Percentiles rank a stretch among this genome's conserved stretches.
These are phyloP conservation scores for Anableps anableps DNA, from an alignment of 2,797 vertebrate species.

Conservation along the genomic window DNA sequence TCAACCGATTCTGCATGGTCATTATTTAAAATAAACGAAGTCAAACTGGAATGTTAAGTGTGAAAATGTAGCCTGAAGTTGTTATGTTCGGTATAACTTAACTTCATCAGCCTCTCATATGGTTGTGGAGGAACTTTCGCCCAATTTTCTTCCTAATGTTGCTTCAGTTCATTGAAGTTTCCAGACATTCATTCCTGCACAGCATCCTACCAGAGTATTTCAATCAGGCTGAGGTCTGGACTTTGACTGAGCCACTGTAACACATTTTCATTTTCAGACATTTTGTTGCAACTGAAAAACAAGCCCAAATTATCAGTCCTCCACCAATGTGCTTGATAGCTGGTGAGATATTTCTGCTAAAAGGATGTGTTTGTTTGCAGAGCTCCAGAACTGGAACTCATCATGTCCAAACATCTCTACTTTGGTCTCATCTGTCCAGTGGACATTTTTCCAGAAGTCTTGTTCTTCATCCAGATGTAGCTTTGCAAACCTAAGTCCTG, in stretches of 20 bases:
- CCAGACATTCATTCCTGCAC: not conserved
- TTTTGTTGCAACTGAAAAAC: not conserved
- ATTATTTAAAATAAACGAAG: not conserved
- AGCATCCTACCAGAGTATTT: not conserved
- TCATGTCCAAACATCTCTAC: not conserved
- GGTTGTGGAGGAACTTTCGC: too few species aligned
- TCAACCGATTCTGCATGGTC: not conserved
- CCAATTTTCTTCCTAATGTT: too few species aligned
- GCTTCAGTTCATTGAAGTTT: not conserved
- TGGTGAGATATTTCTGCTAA: not conserved
- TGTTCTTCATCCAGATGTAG: too few species aligned
- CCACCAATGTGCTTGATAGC: not conserved
- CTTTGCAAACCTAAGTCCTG: not conserved
- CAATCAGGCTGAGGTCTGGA: not conserved
- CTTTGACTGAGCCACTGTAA: not conserved
- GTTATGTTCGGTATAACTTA: too few species aligned
- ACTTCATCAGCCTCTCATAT: too few species aligned
- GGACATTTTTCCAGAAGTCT: too few species aligned
- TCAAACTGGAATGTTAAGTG: not conserved
- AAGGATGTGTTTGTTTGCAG: not conserved
- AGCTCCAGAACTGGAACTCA: not conserved
- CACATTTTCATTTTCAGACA: not conserved
- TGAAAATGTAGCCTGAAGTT: not conserved
- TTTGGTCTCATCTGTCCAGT: not conserved
- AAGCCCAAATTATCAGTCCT: not conserved